Evolutionary conservation across 1,140 invertebrate genomes (phyloP), one percentile per base, ranked within the genome.

Genomic region (Drosophila micromelanica): DNA sequence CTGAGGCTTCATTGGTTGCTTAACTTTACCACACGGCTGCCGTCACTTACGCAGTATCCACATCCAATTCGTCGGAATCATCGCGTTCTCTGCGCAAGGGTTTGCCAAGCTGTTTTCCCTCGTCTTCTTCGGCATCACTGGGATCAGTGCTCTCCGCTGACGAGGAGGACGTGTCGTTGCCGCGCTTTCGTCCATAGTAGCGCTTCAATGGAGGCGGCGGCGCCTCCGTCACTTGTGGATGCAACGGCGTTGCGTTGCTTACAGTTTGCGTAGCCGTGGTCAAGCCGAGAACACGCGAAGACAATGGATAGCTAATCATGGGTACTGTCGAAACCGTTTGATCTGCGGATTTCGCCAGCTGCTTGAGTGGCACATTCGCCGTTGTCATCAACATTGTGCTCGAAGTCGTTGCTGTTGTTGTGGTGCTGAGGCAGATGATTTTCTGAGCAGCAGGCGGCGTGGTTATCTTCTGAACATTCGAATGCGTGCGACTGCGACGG

Each of bases 171-270:
- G 93, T 93, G 11, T 92, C 91, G 78, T 93, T 93, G 32, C 93
- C 94, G 37, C 93, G 94, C 74, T 94, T 94, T 35, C 95, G 92
- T 35, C 95, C 95, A 86, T 96, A 96, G 90, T 96, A 96, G 64
- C 95, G 94, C 59, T 82, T 92, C 15, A 93, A 69, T 8, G 92
- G 92, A 12, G 92, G 91, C 20, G 92, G 92, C 5, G 92, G 90
- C 6, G 90, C 57, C 56, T 87, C 87, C 30, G 78, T 70, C 5
- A 90, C 87, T 40, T 85, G 80, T 12, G 71, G 72, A 27, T 73
- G 30, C 13, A 51, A 56, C 4, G 52, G 15, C 7, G 35, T 23
- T 1, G 40, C 13, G 9, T 32, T 57, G 48, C 27, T 40, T 6
- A 49, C 45, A 0, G 40, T 17, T 42, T 67, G 8, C 35, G 40